These are phyloP conservation scores for Brachionus koreanus DNA, from an alignment of 1,140 invertebrate species.

Conservation along the genomic window DNA sequence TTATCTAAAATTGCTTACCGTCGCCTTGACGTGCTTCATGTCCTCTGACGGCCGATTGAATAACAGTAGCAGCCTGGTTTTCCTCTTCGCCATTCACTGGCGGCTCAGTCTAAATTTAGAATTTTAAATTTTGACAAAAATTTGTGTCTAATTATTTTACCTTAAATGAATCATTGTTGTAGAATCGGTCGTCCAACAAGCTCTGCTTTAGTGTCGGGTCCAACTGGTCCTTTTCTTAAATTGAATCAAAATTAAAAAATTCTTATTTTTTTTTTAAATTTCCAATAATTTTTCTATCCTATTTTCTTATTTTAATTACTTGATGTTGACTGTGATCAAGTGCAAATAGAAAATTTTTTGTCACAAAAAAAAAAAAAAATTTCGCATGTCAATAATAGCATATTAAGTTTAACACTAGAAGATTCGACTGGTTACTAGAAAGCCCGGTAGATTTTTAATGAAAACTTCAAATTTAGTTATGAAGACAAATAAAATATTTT, in stretches of 20 bases:
- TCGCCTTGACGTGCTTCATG: conserved; percentile 66
- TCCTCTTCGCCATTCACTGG: conserved; percentile 47
- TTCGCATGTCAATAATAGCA: too few relatives aligned
- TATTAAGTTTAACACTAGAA: too few relatives aligned
- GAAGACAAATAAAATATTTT: too few relatives aligned
- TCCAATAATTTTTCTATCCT: neutral
- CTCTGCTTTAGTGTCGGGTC: conserved; percentile 22
- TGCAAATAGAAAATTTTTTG: too few relatives aligned
- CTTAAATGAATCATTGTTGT: conserved; percentile 40
- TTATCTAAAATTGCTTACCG: neutral
- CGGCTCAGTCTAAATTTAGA: neutral
- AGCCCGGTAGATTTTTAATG: too few relatives aligned
- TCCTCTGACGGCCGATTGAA: conserved; percentile 70
- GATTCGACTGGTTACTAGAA: too few relatives aligned
- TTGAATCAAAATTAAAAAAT: neutral
- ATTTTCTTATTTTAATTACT: too few relatives aligned
- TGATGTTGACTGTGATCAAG: too few relatives aligned
- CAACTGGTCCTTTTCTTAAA: neutral
- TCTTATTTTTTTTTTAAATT: neutral
- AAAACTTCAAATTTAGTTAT: too few relatives aligned
- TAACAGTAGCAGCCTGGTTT: conserved; percentile 67
- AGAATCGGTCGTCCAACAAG: conserved; percentile 37
- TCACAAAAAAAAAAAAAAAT: too few relatives aligned
- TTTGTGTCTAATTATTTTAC: neutral
- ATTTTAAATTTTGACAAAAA: neutral